Conservation (phyloP, 2,797 vertebrate genomes). For the Falco biarmicus region DNA sequence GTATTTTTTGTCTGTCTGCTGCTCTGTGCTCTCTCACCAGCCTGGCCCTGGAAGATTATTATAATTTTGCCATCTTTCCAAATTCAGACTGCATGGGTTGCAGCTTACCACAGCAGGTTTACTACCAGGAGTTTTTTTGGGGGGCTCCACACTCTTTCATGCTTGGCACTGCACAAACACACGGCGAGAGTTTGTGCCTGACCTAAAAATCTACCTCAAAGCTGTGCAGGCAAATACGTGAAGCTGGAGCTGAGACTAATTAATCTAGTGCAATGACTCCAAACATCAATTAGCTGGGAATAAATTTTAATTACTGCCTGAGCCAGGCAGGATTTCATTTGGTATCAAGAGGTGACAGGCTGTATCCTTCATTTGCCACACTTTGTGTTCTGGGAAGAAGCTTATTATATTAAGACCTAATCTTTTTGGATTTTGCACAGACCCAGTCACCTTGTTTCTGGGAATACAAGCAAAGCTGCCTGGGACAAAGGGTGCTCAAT, state of each 20-base stretch:
- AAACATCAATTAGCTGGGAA: conserved; percentile 57
- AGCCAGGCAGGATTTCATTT: conserved; percentile 25
- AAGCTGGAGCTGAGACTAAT: conserved; percentile 36
- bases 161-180: not conserved
- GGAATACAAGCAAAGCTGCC: not conserved
- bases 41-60: not conserved
- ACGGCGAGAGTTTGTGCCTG: not conserved
- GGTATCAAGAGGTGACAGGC: conserved; percentile 50
- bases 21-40: not conserved
- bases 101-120: not conserved
- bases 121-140: not conserved
- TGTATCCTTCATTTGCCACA: conserved; percentile 21
- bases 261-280: conserved; percentile 4
- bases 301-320: conserved; percentile 49
- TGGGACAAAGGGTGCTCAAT: not conserved
- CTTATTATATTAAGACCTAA: conserved; percentile 1
- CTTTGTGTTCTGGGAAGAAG: not conserved
- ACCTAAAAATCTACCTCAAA: conserved; percentile 17
- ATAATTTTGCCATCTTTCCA: not conserved
- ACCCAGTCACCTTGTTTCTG: not conserved
- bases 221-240: not conserved
- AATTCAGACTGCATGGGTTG: not conserved
- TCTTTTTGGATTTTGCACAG: not conserved
- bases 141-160: rapidly evolving
- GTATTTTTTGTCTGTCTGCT: not conserved